phyloP scores from a whole-genome alignment of 2,113 vertebrate genomes.

The Cariama cristata region DNA sequence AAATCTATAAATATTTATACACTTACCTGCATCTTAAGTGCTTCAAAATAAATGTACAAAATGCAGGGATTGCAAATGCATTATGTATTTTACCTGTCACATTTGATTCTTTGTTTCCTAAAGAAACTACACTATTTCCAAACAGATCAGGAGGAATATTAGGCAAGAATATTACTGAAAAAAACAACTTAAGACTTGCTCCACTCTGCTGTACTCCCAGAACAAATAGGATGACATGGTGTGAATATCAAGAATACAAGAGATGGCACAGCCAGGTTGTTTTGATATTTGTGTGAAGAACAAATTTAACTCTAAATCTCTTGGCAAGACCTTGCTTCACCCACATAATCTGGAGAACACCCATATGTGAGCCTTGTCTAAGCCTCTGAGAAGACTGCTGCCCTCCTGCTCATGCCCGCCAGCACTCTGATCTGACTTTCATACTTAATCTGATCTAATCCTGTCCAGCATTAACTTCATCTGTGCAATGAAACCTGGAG shows the following conservation, averaged over 20 bases:
- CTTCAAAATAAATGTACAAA: conserved; percentile 57
- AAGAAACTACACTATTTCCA: conserved; percentile 70
- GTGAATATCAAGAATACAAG: conserved; percentile 74
- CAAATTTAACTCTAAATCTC: conserved; percentile 84
- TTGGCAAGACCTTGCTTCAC: conserved; percentile 78
- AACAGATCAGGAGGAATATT: conserved; percentile 65
- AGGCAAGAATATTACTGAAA: conserved; percentile 70
- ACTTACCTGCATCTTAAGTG: conserved; percentile 51
- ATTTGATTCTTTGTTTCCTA: conserved; percentile 81
- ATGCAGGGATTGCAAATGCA: conserved; percentile 71
- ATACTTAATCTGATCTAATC: conserved; percentile 90
- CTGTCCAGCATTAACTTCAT: conserved; percentile 85
- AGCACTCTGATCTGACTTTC: conserved; percentile 84
- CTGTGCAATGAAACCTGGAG: conserved; percentile 86
- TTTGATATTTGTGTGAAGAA: conserved; percentile 81
- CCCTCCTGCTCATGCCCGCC: conserved; percentile 75
- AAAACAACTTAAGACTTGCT: conserved; percentile 66
- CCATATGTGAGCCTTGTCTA: conserved; percentile 77
- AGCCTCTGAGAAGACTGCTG: conserved; percentile 77
- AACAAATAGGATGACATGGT: conserved; percentile 81
- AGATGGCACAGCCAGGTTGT: conserved; percentile 73
- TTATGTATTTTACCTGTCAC: conserved; percentile 79
- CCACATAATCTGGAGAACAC: conserved; percentile 80
- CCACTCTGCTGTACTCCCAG: conserved; percentile 50
- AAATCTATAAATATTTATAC: conserved; percentile 67